Evolutionary conservation across 2,888 invertebrate species (phyloP).

Genomic region (Odontocerum albicorne): DNA sequence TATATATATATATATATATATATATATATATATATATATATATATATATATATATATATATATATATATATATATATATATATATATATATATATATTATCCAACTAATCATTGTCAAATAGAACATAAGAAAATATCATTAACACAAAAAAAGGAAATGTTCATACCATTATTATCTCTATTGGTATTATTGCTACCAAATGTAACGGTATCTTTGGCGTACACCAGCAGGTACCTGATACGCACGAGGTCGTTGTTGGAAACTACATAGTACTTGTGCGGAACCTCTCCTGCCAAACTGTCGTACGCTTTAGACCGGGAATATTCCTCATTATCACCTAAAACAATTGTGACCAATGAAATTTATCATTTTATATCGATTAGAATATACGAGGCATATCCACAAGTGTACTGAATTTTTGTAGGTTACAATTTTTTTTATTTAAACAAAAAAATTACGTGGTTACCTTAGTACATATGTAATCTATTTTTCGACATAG

Average conservation of each 20-base stretch:
- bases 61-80: too few relatives aligned
- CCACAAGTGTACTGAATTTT: too few relatives aligned
- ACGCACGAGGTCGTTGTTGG: constrained; percentile 74
- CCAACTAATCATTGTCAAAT: neutral
- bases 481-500: constrained; percentile 9
- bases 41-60: too few relatives aligned
- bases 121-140: neutral
- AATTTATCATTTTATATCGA: neutral
- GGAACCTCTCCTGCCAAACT: constrained; percentile 51
- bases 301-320: constrained; percentile 20
- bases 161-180: neutral
- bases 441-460: constrained; percentile 1
- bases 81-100: neutral
- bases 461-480: neutral
- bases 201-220: constrained; percentile 44
- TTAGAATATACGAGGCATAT: neutral
- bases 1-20: too few relatives aligned
- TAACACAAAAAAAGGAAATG: too few relatives aligned
- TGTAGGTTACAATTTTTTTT: constrained; percentile 3
- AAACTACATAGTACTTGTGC: constrained; percentile 72
- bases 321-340: too few relatives aligned
- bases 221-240: constrained; percentile 77
- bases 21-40: too few relatives aligned
- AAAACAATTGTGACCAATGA: too few relatives aligned
- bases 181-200: neutral